Base-by-base conservation (phyloP, 2,888 invertebrate genomes). In the Corbicula japonica region DNA sequence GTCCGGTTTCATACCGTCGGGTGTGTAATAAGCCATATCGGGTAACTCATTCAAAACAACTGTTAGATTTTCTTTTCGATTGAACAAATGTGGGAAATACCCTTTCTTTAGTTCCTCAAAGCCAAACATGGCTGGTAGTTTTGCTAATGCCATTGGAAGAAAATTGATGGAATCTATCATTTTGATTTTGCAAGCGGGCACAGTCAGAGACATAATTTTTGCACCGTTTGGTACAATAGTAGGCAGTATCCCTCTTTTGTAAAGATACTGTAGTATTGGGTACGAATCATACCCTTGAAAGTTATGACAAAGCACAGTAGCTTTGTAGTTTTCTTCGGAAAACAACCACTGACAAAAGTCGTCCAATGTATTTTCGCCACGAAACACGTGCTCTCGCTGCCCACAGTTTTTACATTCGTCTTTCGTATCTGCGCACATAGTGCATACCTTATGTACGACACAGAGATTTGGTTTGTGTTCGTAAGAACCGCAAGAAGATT, bases 241-340 rank as follows among this genome's bases (percentile, higher is more conserved):
- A 70, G 48, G 60, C n/a, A n/a, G n/a, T n/a, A n/a, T n/a, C n/a
- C n/a, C n/a, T n/a, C n/a, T n/a, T n/a, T n/a, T n/a, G n/a, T n/a
- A n/a, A n/a, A n/a, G n/a, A n/a, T n/a, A n/a, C n/a, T n/a, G n/a
- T n/a, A n/a, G n/a, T n/a, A 80, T 65, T 3, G 80, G 80, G 35
- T 69, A 76, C 23, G 72, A 71, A 58, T 76, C 76, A 44, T 77
- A 81, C 8, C 75, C 74, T 54, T 77, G 76, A 56, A 81, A 77
- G 26, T 74, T 81, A 32, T 81, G 81, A 68, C 77, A 81, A 1
- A 77, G 30, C 15, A 71, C 77, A 15, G 69, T 77, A 18, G 72
- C 32, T n/a, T 60, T 48, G 32, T 48, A 56, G 23, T 61, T 61
- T 21, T 71, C 71, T 28, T 71, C 61, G 1, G 71, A 71, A 50